These are phyloP conservation scores for Rhodinocichla rosea DNA, from an alignment of 2,113 vertebrate species.

Conservation along the genomic window DNA sequence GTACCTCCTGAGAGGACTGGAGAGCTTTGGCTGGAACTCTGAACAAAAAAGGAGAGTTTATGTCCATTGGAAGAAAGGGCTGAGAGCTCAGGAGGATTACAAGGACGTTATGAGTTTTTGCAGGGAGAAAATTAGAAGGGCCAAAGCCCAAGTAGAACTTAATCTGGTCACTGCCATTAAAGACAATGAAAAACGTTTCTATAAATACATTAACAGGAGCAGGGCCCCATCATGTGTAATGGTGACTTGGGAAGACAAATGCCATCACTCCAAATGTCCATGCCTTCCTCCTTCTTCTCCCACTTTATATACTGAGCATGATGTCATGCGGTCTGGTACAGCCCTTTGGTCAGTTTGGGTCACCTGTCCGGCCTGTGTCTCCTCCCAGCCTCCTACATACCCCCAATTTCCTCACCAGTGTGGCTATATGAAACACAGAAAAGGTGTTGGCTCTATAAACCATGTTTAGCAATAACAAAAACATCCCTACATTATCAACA, in stretches of 20 bases:
- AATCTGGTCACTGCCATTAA: background rate
- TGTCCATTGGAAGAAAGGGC: background rate
- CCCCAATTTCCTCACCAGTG: background rate
- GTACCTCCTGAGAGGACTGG: background rate
- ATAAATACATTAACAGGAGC: background rate
- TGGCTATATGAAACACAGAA: background rate
- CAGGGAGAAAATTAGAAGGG: background rate
- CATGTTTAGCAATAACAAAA: background rate
- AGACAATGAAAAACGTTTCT: background rate
- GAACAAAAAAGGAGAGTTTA: background rate
- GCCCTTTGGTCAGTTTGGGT: background rate
- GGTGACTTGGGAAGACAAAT: background rate
- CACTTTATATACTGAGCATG: background rate
- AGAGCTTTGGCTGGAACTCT: background rate
- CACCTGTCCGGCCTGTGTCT: background rate
- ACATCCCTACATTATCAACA: background rate
- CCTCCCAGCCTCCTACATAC: accelerated
- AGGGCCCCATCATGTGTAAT: background rate
- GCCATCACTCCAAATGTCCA: background rate
- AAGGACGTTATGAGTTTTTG: background rate
- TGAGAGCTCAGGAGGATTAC: background rate
- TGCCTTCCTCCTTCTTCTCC: background rate
- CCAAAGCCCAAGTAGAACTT: background rate
- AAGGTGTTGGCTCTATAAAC: background rate
- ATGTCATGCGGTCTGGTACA: background rate